phyloP scores from a whole-genome alignment of 1,140 invertebrate genomes.

The Alviniconcha marisindica region DNA sequence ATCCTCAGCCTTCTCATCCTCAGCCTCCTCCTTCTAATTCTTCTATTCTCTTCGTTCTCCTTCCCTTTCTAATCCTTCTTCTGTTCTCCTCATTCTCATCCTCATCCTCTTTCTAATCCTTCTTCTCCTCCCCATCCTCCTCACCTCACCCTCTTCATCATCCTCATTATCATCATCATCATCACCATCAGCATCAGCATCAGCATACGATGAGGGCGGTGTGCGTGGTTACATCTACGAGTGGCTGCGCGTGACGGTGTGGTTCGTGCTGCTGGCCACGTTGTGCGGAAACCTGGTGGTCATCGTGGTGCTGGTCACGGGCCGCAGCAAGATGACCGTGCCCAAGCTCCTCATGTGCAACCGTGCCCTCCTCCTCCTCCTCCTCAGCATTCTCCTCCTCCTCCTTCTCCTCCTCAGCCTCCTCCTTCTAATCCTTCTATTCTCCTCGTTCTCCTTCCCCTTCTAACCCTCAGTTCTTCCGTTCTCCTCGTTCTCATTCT shows the following conservation, averaged over 20 bases:
- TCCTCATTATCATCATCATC: no score
- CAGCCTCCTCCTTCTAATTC: background rate
- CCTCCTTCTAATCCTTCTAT: background rate
- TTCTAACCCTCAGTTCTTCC: background rate
- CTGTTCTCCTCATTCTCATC: background rate
- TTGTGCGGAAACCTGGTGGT: constrained; percentile 88
- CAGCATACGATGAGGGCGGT: no score
- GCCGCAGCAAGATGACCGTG: constrained; percentile 79
- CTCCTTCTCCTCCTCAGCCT: background rate
- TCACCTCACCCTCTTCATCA: background rate
- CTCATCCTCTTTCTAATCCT: background rate
- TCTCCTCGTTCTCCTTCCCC: background rate
- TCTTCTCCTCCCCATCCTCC: background rate
- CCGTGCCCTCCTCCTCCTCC: constrained; percentile 86
- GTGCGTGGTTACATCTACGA: constrained; percentile 75
- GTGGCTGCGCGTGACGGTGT: constrained; percentile 87
- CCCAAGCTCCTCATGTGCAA: constrained; percentile 92
- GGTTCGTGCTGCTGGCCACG: constrained; percentile 84
- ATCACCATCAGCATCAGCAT: no score
- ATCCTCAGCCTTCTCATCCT: constrained; percentile 75
- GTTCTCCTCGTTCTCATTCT: constrained; percentile 71
- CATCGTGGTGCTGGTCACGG: constrained; percentile 78
- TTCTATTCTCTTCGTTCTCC: background rate
- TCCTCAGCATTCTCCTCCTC: constrained; percentile 94
- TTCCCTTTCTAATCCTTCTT: background rate